Evolutionary conservation across 2,113 vertebrate genomes (phyloP).

Genomic region (Piprites chloris): DNA sequence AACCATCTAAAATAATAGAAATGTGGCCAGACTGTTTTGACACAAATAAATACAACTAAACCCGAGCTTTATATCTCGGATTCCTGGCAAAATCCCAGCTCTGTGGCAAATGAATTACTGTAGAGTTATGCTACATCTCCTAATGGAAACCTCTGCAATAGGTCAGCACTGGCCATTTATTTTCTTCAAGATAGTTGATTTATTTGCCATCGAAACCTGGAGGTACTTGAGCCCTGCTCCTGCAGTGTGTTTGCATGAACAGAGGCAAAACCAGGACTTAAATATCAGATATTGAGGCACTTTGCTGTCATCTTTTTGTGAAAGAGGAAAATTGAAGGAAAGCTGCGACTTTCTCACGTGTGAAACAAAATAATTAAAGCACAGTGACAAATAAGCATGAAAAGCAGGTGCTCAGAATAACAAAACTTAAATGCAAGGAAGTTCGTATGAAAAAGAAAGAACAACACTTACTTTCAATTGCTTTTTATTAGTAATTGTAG

Average conservation of each 20-base stretch:
- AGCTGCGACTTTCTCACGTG: background rate
- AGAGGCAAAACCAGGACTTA: background rate
- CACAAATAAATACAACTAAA: background rate
- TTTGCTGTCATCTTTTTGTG: background rate
- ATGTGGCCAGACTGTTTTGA: background rate
- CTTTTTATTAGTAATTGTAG: conserved; percentile 54
- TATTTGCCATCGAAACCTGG: background rate
- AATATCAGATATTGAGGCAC: background rate
- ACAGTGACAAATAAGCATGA: background rate
- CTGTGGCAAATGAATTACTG: background rate
- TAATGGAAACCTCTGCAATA: background rate
- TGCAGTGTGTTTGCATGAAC: background rate
- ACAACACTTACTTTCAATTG: conserved; percentile 30
- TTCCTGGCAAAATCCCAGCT: background rate
- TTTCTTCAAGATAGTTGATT: background rate
- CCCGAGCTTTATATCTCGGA: background rate
- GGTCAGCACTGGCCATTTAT: background rate
- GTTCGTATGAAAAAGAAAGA: background rate
- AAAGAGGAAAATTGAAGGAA: background rate
- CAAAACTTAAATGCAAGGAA: background rate
- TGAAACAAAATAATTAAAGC: background rate
- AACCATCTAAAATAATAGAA: background rate
- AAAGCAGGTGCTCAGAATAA: conserved; percentile 28
- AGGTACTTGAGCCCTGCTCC: background rate
- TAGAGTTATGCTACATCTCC: background rate